A percentile compares a stretch with the other conserved stretches of the same genome.
Conservation (phyloP, 1,140 invertebrate genomes). For the Drosophila albomicans region DNA sequence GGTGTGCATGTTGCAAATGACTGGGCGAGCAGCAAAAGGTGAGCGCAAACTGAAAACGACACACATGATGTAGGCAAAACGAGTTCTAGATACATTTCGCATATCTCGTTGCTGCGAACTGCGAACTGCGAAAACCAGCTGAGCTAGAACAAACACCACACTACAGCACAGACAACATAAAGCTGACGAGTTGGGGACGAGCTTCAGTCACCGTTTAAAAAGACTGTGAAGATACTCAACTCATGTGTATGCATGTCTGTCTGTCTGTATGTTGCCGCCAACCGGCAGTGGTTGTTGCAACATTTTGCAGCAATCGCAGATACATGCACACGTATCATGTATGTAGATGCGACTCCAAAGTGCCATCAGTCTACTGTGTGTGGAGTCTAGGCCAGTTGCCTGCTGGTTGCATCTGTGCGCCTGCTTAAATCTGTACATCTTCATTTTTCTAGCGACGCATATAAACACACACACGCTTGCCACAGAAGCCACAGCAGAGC, state of each 20-base stretch:
- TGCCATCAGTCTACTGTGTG: conserved; percentile 48
- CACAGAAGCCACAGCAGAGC: conserved; percentile 20
- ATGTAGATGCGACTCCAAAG: conserved; percentile 49
- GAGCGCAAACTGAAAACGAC: not conserved
- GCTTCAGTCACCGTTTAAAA: conserved; percentile 32
- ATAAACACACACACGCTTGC: conserved; percentile 13
- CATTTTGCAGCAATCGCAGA: conserved; percentile 36
- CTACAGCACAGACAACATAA: conserved; percentile 16
- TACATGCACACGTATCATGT: conserved; percentile 23
- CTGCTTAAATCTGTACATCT: conserved; percentile 79
- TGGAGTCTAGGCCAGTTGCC: conserved; percentile 38
- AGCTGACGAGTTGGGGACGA: conserved; percentile 27
- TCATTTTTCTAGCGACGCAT: conserved; percentile 75
- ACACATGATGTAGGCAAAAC: conserved; percentile 40
- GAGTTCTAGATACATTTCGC: conserved; percentile 74
- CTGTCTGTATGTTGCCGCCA: not conserved
- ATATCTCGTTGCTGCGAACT: conserved; percentile 49
- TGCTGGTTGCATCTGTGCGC: conserved; percentile 58
- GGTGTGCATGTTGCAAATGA: conserved; percentile 80
- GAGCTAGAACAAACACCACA: conserved; percentile 66
- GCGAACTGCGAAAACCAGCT: conserved; percentile 59
- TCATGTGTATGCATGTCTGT: not conserved
- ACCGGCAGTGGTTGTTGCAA: conserved; percentile 42
- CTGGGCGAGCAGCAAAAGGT: conserved; percentile 68
- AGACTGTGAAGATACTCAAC: not conserved